Evolutionary conservation across 2,888 invertebrate genomes (phyloP).

Genomic region (Tenthredo amoena): DNA sequence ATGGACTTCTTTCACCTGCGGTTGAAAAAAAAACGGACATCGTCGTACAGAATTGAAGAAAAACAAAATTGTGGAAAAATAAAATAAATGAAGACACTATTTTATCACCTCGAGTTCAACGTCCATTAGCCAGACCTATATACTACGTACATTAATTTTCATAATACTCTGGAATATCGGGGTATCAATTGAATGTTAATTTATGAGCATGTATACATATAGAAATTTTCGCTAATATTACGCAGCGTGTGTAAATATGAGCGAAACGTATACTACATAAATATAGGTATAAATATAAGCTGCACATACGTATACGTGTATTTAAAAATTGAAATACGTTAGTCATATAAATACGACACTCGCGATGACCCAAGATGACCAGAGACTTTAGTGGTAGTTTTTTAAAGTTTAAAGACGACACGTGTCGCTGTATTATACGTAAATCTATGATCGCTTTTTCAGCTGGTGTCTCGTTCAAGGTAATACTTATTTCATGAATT

Average conservation of each 20-base stretch:
- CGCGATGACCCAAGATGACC: conserved; percentile 19
- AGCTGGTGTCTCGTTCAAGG: background rate
- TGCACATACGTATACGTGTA: background rate
- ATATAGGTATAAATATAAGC: background rate
- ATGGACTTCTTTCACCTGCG: background rate
- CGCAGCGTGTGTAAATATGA: background rate
- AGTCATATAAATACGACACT: background rate
- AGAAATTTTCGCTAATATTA: background rate
- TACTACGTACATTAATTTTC: no score
- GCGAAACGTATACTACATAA: background rate
- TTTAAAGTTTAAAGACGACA: background rate
- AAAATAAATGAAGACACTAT: background rate
- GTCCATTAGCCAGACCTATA: background rate
- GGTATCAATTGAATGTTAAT: background rate
- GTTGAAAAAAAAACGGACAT: background rate
- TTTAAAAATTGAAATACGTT: background rate
- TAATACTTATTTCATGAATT: background rate
- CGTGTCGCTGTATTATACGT: background rate
- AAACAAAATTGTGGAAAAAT: background rate
- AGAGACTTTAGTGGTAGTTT: background rate
- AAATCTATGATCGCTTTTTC: background rate
- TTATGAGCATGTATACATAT: background rate
- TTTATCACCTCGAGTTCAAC: background rate
- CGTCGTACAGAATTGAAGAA: background rate
- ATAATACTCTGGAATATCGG: background rate